Evolutionary conservation across 2,888 invertebrate species (phyloP), one percentile per base, ranked within the genome.

Genomic region (Neuroscelio doddi): DNA sequence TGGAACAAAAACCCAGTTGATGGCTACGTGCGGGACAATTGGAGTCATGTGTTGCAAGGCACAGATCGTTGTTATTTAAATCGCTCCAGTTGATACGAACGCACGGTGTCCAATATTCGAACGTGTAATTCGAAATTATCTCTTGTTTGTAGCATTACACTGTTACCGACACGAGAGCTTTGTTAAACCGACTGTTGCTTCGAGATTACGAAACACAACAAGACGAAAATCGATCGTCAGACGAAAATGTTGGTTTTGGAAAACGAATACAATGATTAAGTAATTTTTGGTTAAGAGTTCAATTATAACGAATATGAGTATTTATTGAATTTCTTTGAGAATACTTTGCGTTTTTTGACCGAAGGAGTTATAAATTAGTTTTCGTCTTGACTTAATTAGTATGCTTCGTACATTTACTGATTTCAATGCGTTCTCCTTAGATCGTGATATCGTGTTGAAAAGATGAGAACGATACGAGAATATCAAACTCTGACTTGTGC

Each of bases 1-100:
- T n/a, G n/a, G n/a, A n/a, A n/a, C n/a, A n/a, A 34, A 34, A 34
- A 34, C 9, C 34, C 34, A 14, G 34, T 34, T 16, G 34, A 34
- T 7, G 3, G n/a, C 34, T 15, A 16, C 12, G 12, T 5, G 9
- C 9, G n/a, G 3, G n/a, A n/a, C 30, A 30, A 30, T 30, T 8
- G 32, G n/a, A 8, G 8, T 8, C 26, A 26, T 4, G 26, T 26
- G 32, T 32, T 32, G 32, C 32, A 32, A 32, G 32, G 32, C 32
- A 32, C 32, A 32, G 12, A 9, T 32, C 32, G 32, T 32, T 32
- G 32, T 32, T 12, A 32, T 32, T 32, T 32, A 10, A 32, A 32
- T 32, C 32, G 32, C 32, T 32, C 32, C 32, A 32, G 8, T 26
- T 26, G 26, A 4, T 8, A 26, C 26, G 26, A 26, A 26, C 26